These are phyloP conservation scores for Aculops lycopersici DNA, from an alignment of 1,140 invertebrate genomes.

Conservation along the genomic window DNA sequence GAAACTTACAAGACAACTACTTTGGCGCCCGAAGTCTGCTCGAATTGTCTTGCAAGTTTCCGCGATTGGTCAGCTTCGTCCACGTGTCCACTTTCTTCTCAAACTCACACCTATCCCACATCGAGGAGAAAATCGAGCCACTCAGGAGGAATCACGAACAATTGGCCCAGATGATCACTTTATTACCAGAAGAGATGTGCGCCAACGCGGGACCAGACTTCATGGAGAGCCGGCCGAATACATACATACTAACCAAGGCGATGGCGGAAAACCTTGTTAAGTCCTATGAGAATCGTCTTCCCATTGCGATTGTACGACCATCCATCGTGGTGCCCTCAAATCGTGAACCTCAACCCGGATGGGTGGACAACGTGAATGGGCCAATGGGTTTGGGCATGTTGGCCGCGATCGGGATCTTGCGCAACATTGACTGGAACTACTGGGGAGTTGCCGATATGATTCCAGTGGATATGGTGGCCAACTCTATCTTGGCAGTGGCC, in stretches of 20 bases:
- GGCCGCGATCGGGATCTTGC: not conserved
- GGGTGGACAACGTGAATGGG: slow-evolving; percentile 90
- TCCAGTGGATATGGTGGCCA: not conserved
- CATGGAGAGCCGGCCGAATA: slow-evolving; percentile 37
- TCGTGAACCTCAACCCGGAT: slow-evolving; percentile 21
- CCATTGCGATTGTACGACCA: slow-evolving; percentile 46
- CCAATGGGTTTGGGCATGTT: slow-evolving; percentile 43
- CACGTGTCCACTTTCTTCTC: slow-evolving; percentile 11
- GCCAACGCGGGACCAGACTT: slow-evolving; percentile 14
- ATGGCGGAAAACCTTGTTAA: slow-evolving; percentile 38
- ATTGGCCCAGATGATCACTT: not conserved
- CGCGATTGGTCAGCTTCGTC: slow-evolving; percentile 7
- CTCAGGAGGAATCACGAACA: not conserved
- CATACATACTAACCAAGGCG: slow-evolving; percentile 50
- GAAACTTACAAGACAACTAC: slow-evolving; percentile 47
- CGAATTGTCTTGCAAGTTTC: slow-evolving; percentile 10
- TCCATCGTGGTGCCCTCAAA: slow-evolving; percentile 39
- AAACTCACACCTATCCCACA: slow-evolving; percentile 23
- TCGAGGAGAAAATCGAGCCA: slow-evolving; percentile 31
- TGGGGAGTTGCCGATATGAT: not conserved
- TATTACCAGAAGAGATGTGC: not conserved
- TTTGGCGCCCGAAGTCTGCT: slow-evolving; percentile 48
- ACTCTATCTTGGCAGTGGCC: not conserved
- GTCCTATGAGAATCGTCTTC: slow-evolving; percentile 24
- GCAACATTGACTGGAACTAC: not conserved